Evolutionary conservation across 2,888 invertebrate species (phyloP), one percentile per base, ranked within the genome.

Genomic region (Drepana falcataria): DNA sequence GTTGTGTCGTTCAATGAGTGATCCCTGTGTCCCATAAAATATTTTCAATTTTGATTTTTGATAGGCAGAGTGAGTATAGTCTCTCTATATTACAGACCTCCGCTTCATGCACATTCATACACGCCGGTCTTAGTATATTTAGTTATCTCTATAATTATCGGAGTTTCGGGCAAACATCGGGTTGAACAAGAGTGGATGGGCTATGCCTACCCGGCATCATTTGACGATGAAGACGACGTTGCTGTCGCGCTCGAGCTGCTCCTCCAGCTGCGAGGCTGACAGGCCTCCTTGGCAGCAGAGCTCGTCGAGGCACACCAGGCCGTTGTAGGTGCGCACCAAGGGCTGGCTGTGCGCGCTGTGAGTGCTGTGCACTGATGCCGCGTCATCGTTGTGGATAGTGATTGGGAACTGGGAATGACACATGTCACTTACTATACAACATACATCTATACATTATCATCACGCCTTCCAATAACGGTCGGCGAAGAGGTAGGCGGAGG

Each of bases 231-330:
- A 93, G 47, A 94, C 92, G 59, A 96, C 94, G 75, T 94, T 95
- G 61, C 94, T 93, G 87, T 96, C 96, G 55, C 93, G 88, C 69
- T 96, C 96, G 2, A 96, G 87, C 63, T 95, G 93, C 54, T 96
- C 95, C 73, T 96, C 95, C 0, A 96, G 85, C 71, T 95, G 94
- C 47, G 93, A 92, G 21, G 94, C 92, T 33, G 94, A 93, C 51
- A 95, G 91, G 0, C 95, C 95, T 35, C 94, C 94, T 60, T 94
- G 93, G 75, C 96, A 96, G 80, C 97, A 97, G 66, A 97, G 95
- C 83, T 97, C 96, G 89, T 97, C 97, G 58, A 95, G 92, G 63
- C 94, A 95, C 2, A 85, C 88, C 1, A 87, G 71, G 0, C 92
- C 92, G 73, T 80, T 91, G 83, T 92, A 91, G 0, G 85, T 81